Percentiles rank a stretch among this genome's conserved stretches.
Evolutionary conservation across 1,140 invertebrate species (phyloP).

Genomic region (Asobara japonica): DNA sequence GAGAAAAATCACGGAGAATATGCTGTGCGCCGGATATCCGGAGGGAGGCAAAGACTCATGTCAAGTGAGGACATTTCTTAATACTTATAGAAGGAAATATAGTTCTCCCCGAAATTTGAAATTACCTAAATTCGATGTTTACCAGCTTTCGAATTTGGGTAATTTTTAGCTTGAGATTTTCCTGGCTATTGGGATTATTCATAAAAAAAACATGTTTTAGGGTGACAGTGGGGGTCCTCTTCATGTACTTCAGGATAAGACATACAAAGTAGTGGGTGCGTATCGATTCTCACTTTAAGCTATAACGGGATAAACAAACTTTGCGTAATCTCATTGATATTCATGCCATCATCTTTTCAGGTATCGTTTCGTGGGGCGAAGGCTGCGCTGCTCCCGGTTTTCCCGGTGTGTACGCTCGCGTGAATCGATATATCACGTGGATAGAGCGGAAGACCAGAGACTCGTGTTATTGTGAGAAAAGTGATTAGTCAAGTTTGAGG

Average conservation of each 20-base stretch:
- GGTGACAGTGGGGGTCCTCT: conserved; percentile 77
- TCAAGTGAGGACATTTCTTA: conserved; percentile 64
- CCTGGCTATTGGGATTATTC: conserved; percentile 6
- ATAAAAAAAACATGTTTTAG: conserved; percentile 46
- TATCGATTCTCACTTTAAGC: conserved; percentile 26
- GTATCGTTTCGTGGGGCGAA: conserved; percentile 81
- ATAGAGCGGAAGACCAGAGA: conserved; percentile 74
- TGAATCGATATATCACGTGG: conserved; percentile 81
- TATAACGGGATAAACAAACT: background rate
- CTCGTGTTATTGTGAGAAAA: conserved; percentile 72
- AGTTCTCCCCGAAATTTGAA: too few relatives aligned
- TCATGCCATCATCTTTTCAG: conserved; percentile 54
- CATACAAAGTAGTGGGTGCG: conserved; percentile 68
- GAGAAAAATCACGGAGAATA: conserved; percentile 82
- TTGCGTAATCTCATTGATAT: background rate
- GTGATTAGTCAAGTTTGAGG: background rate
- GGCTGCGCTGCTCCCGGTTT: conserved; percentile 81
- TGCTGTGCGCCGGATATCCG: conserved; percentile 84
- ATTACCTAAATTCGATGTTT: too few relatives aligned
- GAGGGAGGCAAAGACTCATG: conserved; percentile 82
- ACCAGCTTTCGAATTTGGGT: too few relatives aligned
- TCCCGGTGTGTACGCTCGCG: conserved; percentile 88
- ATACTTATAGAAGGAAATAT: too few relatives aligned
- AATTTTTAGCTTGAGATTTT: too few relatives aligned
- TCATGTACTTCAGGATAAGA: conserved; percentile 63